Base-by-base conservation (phyloP, 2,888 invertebrate genomes). In the Lymantria dispar region DNA sequence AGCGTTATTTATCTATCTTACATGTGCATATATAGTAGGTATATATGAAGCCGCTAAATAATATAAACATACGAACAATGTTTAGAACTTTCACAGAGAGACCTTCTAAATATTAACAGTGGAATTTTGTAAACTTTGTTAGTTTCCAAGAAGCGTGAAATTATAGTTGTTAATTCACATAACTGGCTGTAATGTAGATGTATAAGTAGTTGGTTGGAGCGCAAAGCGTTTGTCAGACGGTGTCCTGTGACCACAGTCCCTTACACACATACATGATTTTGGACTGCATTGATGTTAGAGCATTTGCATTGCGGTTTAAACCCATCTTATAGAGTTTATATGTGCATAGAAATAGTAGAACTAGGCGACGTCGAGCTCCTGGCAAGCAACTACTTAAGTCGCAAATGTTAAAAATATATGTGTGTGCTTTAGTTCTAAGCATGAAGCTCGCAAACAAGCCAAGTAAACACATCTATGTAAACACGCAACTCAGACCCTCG, bases 381-480 rank as follows among this genome's bases (percentile, higher is more conserved):
- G 22, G 5, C 2, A 22, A 3, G 22, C 22, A 22, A 22, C 22
- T 22, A n/a, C n/a, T n/a, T n/a, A 22, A 22, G 5, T 22, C 22
- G 22, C 22, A 22, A 5, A 22, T 22, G 5, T 22, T 5, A 22
- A 22, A 5, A 22, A 22, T 22, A 22, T 22, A 22, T 22, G n/a
- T n/a, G n/a, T n/a, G n/a, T n/a, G 22, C 22, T 22, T 3, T 5
- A 5, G 22, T 22, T 5, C 5, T 22, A 83, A 80, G 81, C 82
- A 78, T 74, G 66, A 74, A 62, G 58, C 70, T 68, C 52, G 70
- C 76, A 79, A 80, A 85, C 80, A 81, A 60, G 57, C 69, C 71
- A 71, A 52, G 73, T 74, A 85, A 85, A 83, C 78, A 80, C 70
- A 66, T 62, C 75, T 80, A 72, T 69, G 76, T 74, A 79, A 75